Percentiles rank a stretch among this genome's conserved stretches.
Evolutionary conservation across 2,888 invertebrate genomes (phyloP).

Genomic region (Xanthostigma xanthostigma): DNA sequence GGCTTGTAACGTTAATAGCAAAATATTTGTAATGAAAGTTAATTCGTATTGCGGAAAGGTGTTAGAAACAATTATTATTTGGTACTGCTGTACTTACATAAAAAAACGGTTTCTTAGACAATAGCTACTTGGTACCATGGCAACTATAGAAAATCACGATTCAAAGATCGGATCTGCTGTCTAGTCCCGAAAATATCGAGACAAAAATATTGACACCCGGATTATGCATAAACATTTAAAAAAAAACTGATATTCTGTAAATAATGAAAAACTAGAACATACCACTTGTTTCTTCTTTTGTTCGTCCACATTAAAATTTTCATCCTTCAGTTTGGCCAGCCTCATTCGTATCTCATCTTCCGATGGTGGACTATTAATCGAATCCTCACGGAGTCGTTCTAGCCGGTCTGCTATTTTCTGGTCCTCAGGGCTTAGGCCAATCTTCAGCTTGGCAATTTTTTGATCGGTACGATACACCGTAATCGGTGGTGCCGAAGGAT

Average conservation of each 20-base stretch:
- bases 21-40: no score
- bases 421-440: conserved; percentile 35
- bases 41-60: no score
- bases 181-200: no score
- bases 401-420: conserved; percentile 50
- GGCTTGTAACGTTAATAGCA: no score
- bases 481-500: conserved; percentile 38
- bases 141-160: no score
- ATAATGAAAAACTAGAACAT: background rate
- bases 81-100: no score
- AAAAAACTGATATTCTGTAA: background rate
- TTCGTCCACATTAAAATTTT: conserved; percentile 26
- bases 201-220: background rate
- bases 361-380: conserved; percentile 31
- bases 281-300: conserved; percentile 17
- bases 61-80: no score
- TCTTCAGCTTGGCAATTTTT: conserved; percentile 23
- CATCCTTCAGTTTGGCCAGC: conserved; percentile 51
- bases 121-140: no score
- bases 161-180: no score
- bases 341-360: conserved; percentile 49
- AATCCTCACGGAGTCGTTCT: conserved; percentile 46
- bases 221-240: no score
- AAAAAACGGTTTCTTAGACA: no score
- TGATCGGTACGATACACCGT: conserved; percentile 32